Base-by-base conservation (phyloP, 2,797 vertebrate genomes). In the Pseudochaenichthys georgianus region DNA sequence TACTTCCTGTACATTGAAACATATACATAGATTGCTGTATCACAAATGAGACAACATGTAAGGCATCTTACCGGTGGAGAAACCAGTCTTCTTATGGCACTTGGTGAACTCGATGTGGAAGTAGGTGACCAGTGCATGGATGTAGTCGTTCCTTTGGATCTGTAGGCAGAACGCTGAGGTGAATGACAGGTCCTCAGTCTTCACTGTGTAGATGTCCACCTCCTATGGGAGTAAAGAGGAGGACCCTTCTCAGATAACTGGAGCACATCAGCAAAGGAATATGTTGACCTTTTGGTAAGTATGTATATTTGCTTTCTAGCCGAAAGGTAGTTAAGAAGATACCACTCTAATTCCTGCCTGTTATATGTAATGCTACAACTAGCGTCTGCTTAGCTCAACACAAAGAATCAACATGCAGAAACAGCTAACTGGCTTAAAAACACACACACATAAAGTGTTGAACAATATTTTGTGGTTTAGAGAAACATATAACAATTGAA, bases 31-130 rank as follows among this genome's bases (percentile, higher is more conserved):
- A 42, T 34, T 15, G 4, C n/a, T 31, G 13, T 17, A 3, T 47
- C 17, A 21, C 16, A 55, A 38, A 12, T 15, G 11, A 13, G 16
- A 59, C 47, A 7, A 10, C 13, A 9, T 42, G 16, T n/a, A 13
- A n/a, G 11, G 11, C 10, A 17, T 15, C 82, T 80, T 89, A 99
- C 98, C 98, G 87, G 98, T 99, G 75, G 98, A 99, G 93, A 99
- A 99, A 31, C 97, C 96, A 1, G 97, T 99, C 88, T 98, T 99
- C 84, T 99, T 99, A 91, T 99, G 98, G 95, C 98, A 99, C 92
- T 99, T 99, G 0, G 98, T 99, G 95, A 99, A 99, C 91, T 99
- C 98, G 0, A 99, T 97, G 92, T 97, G 98, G 93, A 99, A 99
- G 91, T 98, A 99, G 78, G 98, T 99, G 91, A 99, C 97, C 78